phyloP scores from a whole-genome alignment of 2,797 vertebrate species.

The Caiman crocodilus region DNA sequence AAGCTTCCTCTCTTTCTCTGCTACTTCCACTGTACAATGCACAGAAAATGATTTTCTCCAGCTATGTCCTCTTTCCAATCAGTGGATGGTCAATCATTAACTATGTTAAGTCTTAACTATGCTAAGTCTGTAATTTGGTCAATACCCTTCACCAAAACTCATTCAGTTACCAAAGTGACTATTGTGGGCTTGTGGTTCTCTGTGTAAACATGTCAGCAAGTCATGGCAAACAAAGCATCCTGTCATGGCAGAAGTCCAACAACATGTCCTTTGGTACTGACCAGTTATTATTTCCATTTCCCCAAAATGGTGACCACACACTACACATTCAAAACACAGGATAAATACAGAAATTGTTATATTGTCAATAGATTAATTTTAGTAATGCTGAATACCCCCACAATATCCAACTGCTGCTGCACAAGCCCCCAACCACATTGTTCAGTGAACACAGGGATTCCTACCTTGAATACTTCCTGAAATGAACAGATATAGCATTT shows the following conservation, averaged over 20 bases:
- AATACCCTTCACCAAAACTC: neutral
- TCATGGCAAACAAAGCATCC: neutral
- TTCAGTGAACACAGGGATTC: neutral
- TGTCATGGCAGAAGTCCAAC: neutral
- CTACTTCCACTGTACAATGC: neutral
- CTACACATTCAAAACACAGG: neutral
- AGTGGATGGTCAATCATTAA: neutral
- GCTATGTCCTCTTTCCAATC: neutral
- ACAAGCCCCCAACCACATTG: neutral
- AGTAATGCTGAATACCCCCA: neutral
- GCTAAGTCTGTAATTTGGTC: neutral
- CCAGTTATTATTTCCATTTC: neutral
- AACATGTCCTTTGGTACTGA: neutral
- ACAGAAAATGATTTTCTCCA: neutral
- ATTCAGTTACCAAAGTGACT: neutral
- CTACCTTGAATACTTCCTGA: neutral
- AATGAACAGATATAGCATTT: neutral
- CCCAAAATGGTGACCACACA: neutral
- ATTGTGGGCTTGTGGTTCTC: neutral
- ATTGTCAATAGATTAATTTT: neutral
- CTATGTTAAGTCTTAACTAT: constrained; percentile 3
- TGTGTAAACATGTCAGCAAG: neutral
- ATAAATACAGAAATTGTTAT: fast-evolving
- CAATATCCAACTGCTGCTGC: neutral
- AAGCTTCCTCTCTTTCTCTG: neutral